Conservation (phyloP, 2,797 vertebrate species). For the Bryconaethiops microstoma region DNA sequence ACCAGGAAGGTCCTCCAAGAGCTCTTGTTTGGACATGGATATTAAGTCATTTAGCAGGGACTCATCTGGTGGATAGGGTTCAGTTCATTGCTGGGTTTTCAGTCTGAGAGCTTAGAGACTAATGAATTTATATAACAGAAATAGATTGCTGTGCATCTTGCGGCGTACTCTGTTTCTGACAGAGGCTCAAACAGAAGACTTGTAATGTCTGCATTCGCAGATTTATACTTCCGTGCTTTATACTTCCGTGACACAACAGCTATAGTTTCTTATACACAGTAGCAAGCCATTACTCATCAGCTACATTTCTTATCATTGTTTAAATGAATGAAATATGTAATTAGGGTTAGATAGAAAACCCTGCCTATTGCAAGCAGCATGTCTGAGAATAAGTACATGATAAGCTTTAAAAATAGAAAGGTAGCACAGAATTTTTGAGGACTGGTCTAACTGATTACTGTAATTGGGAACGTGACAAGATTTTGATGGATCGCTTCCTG, state of each 20-base stretch:
- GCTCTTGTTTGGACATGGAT: background rate
- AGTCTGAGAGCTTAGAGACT: background rate
- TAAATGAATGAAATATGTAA: background rate
- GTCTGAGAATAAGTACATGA: background rate
- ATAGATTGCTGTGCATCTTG: background rate
- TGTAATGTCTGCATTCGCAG: background rate
- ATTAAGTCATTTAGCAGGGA: conserved; percentile 16
- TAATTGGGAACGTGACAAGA: conserved; percentile 58
- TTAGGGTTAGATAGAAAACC: background rate
- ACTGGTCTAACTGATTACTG: conserved; percentile 44
- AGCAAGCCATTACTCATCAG: background rate
- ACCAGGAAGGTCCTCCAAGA: conserved; percentile 6
- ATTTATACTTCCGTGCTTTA: background rate
- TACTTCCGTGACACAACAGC: background rate
- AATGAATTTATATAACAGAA: background rate
- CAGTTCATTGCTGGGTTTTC: background rate
- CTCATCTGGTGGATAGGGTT: background rate
- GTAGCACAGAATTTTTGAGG: conserved; percentile 38
- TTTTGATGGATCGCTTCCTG: conserved; percentile 59
- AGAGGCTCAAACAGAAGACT: background rate
- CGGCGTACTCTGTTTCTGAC: background rate
- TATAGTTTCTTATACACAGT: background rate
- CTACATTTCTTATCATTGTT: background rate
- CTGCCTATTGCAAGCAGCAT: background rate
- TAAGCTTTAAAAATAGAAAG: conserved; percentile 21